Percentiles rank a stretch among this genome's conserved stretches.
Evolutionary conservation across 2,888 invertebrate genomes (phyloP).

Genomic region (Aquatica leii): DNA sequence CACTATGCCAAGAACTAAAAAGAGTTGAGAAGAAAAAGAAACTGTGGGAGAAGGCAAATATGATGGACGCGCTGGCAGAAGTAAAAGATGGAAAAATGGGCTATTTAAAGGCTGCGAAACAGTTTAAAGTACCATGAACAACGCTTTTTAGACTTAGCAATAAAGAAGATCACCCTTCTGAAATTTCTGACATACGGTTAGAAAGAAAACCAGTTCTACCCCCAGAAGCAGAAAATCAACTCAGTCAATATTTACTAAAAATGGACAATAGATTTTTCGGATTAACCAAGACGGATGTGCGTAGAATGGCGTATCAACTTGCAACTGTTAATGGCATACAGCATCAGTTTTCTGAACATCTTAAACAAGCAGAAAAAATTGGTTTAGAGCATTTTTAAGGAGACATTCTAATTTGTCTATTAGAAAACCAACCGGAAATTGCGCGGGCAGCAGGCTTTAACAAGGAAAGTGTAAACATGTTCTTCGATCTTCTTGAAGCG

Average conservation of each 20-base stretch:
- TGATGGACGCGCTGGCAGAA: background rate
- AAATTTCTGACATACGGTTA: background rate
- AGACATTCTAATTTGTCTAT: background rate
- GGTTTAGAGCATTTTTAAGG: background rate
- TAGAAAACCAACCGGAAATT: background rate
- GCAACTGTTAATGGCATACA: background rate
- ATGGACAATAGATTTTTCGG: background rate
- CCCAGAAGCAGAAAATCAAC: background rate
- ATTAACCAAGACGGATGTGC: background rate
- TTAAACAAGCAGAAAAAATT: background rate
- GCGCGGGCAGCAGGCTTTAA: too few species aligned
- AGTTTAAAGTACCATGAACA: background rate
- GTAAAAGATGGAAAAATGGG: background rate
- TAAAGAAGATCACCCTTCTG: background rate
- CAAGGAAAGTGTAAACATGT: background rate
- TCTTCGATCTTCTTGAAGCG: background rate
- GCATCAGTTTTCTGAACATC: background rate
- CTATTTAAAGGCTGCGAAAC: background rate
- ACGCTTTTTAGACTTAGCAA: background rate
- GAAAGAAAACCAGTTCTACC: background rate
- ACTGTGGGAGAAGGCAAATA: background rate
- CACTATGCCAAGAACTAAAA: too few species aligned
- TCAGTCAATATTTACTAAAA: background rate
- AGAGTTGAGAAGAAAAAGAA: background rate
- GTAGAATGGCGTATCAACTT: background rate